phyloP scores from a whole-genome alignment of 1,140 invertebrate species.

The Caerostris darwini region DNA sequence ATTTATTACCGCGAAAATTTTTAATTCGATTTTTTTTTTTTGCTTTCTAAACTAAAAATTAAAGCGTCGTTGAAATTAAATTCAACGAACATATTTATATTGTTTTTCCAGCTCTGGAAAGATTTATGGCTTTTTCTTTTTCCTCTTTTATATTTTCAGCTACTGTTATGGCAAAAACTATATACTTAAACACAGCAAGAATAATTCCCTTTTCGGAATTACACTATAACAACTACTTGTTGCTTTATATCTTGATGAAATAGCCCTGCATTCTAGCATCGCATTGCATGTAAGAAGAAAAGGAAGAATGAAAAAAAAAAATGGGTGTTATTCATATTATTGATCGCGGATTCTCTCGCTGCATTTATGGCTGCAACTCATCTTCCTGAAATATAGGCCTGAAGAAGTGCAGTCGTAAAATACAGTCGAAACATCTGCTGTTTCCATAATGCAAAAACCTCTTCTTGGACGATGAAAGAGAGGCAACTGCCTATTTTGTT shows the following conservation, averaged over 20 bases:
- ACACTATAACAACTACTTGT: neutral
- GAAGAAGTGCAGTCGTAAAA: slow-evolving; percentile 54
- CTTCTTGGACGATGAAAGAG: slow-evolving; percentile 46
- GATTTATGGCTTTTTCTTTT: too few relatives aligned
- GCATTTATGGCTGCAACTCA: slow-evolving; percentile 60
- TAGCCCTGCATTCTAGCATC: neutral
- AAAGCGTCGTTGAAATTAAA: too few relatives aligned
- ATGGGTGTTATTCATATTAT: slow-evolving; percentile 14
- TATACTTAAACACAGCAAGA: too few relatives aligned
- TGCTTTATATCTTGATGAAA: slow-evolving; percentile 12
- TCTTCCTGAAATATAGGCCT: slow-evolving; percentile 48
- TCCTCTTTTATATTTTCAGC: too few relatives aligned
- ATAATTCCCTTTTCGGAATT: too few relatives aligned
- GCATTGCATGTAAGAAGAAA: neutral
- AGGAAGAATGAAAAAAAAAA: neutral
- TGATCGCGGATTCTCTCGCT: slow-evolving; percentile 1
- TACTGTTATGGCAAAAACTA: too few relatives aligned
- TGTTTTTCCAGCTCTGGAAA: too few relatives aligned
- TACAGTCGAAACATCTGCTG: slow-evolving; percentile 56
- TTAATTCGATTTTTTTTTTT: too few relatives aligned
- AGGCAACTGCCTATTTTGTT: neutral
- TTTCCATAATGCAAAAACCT: slow-evolving; percentile 65
- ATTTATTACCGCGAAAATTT: too few relatives aligned
- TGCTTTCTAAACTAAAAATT: too few relatives aligned
- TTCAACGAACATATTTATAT: too few relatives aligned